Base-by-base conservation (phyloP, 1,140 invertebrate species). In the Drosophila auraria region DNA sequence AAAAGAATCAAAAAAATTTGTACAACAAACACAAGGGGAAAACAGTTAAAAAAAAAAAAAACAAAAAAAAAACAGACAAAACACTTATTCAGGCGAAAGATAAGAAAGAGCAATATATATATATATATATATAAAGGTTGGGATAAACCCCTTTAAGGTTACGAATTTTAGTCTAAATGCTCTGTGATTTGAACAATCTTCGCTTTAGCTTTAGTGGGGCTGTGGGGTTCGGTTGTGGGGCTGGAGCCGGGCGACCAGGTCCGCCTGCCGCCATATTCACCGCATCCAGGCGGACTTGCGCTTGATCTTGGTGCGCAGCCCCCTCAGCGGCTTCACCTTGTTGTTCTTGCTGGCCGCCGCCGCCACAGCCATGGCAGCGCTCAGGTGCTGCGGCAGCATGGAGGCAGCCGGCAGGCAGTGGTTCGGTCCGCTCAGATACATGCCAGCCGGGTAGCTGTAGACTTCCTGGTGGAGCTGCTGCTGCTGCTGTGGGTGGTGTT, bases 281-380 rank as follows among this genome's bases (percentile, higher is more conserved):
- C 92, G 92, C 77, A 92, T 82, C 87, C 86, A 93, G 36, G 91
- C 61, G 5, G 92, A 77, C 50, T 93, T 93, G 7, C 91, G 79
- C 66, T 93, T 93, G n/a, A 92, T 83, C 70, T 93, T 93, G 50
- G 89, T 89, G 15, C 92, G 92, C 25, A 92, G 25, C 15, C 78
- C 87, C 7, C 92, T 75, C 58, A 89, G 36, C 0, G 83, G 76
- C 68, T 93, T 93, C 57, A 64, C 70, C 53, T 79, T 80, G 20
- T 79, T 80, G 20, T 64, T 86, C 23, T 58, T 72, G 49, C 38
- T 76, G 53, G 54, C 74, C 17, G 76, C 81, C n/a, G 63, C 76
- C 25, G 78, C 81, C n/a, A 20, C 30, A 0, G 30, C 81, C 81
- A 83, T 84, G 4, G 69, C 69, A 47, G 82, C 78, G 25, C 56